Evolutionary conservation across 1,140 invertebrate species (phyloP).

Genomic region (Drosophila neocordata): DNA sequence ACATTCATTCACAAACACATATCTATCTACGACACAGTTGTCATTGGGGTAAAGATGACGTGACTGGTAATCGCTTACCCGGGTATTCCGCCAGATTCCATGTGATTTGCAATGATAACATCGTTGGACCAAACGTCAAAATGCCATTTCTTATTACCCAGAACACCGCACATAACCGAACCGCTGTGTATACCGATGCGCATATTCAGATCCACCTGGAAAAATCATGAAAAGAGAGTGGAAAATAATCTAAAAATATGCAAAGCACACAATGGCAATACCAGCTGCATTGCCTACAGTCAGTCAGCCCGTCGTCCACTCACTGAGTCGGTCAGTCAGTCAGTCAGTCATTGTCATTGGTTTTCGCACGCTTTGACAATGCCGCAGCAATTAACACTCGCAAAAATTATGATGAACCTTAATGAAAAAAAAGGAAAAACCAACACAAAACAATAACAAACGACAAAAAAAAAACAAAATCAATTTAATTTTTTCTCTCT

Average conservation of each 20-base stretch:
- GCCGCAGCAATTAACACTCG: constrained; percentile 47
- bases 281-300: constrained; percentile 8
- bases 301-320: not conserved
- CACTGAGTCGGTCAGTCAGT: not conserved
- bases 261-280: constrained; percentile 23
- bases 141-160: constrained; percentile 97
- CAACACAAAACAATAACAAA: not conserved
- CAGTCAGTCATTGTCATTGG: constrained; percentile 23
- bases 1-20: not conserved
- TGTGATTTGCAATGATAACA: constrained; percentile 98
- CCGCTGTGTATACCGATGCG: constrained; percentile 97
- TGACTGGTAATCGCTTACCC: constrained; percentile 86
- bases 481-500: constrained; percentile 57
- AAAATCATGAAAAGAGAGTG: constrained; percentile 28
- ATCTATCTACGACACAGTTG: not conserved
- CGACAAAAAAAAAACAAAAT: constrained; percentile 39
- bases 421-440: constrained; percentile 30
- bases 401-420: constrained; percentile 55
- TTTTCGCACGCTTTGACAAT: constrained; percentile 16
- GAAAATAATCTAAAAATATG: constrained; percentile 40
- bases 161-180: constrained; percentile 95
- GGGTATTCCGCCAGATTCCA: constrained; percentile 97
- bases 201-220: constrained; percentile 96
- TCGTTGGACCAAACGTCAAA: constrained; percentile 99
- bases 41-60: constrained; percentile 21